Conservation (phyloP, 2,113 vertebrate species). For the Brachyhypopomus occidentalis region DNA sequence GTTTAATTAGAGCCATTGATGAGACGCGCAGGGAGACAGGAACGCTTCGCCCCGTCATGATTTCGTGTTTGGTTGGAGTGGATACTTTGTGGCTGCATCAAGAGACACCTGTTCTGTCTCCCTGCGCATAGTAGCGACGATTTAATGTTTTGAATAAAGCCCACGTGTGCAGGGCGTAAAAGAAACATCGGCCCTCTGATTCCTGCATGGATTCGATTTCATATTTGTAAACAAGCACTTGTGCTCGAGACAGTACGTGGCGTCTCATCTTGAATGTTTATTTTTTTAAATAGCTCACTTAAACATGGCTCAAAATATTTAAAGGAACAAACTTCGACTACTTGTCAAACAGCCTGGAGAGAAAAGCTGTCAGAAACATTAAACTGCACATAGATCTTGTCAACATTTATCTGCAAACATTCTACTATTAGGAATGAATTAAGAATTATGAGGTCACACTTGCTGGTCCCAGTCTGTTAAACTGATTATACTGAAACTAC, state of each 20-base stretch:
- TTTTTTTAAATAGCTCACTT: background rate
- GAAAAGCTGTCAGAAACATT: too few relatives aligned
- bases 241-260: background rate
- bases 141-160: background rate
- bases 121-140: background rate
- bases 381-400: too few relatives aligned
- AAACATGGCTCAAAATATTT: background rate
- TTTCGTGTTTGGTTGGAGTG: constrained; percentile 5
- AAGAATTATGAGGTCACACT: too few relatives aligned
- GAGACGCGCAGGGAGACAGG: background rate
- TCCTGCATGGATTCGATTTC: background rate
- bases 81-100: background rate
- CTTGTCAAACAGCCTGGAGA: too few relatives aligned
- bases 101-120: background rate
- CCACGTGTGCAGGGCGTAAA: background rate
- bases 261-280: background rate
- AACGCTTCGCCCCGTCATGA: background rate
- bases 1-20: constrained; percentile 23
- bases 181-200: background rate
- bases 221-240: constrained; percentile 7
- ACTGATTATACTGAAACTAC: too few relatives aligned
- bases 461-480: too few relatives aligned
- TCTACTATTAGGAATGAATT: too few relatives aligned
- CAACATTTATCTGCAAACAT: too few relatives aligned
- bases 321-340: too few relatives aligned